Evolutionary conservation across 2,888 invertebrate species (phyloP).

Genomic region (Pediacus dermestoides): DNA sequence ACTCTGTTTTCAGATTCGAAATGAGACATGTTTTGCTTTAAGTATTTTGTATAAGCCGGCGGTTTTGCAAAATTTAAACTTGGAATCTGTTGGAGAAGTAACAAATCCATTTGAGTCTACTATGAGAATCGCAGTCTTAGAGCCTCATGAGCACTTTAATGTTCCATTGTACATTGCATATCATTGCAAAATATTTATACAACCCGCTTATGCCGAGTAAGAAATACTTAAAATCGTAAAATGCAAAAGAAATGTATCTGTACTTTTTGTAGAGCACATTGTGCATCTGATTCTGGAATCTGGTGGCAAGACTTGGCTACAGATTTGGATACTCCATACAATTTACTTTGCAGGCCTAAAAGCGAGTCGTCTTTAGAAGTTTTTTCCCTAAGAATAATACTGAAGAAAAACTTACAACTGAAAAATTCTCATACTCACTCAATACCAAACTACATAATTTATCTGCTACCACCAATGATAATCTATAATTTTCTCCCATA

Average conservation of each 20-base stretch:
- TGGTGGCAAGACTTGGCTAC: slow-evolving; percentile 78
- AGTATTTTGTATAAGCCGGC: slow-evolving; percentile 72
- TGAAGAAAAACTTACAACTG: slow-evolving; percentile 39
- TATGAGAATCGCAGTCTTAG: slow-evolving; percentile 67
- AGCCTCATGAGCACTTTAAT: slow-evolving; percentile 70
- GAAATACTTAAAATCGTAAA: slow-evolving; percentile 29
- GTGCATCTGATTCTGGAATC: slow-evolving; percentile 66
- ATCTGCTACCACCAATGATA: slow-evolving; percentile 69
- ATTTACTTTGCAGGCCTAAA: slow-evolving; percentile 66
- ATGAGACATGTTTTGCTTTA: slow-evolving; percentile 73
- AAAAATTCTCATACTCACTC: slow-evolving; percentile 40
- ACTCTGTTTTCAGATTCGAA: slow-evolving; percentile 57
- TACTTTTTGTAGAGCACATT: slow-evolving; percentile 57
- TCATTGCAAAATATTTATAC: slow-evolving; percentile 71
- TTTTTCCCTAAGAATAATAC: slow-evolving; percentile 62
- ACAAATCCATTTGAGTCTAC: slow-evolving; percentile 75
- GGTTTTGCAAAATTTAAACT: slow-evolving; percentile 63
- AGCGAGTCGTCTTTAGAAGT: slow-evolving; percentile 58
- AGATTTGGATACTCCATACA: slow-evolving; percentile 62
- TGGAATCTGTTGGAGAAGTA: slow-evolving; percentile 61
- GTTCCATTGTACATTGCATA: slow-evolving; percentile 78
- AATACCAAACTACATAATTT: slow-evolving; percentile 70
- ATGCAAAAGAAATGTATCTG: not conserved
- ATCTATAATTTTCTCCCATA: slow-evolving; percentile 76
- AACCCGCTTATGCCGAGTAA: slow-evolving; percentile 72